Evolutionary conservation across 2,888 invertebrate genomes (phyloP).

Genomic region (Adelphocoris suturalis): DNA sequence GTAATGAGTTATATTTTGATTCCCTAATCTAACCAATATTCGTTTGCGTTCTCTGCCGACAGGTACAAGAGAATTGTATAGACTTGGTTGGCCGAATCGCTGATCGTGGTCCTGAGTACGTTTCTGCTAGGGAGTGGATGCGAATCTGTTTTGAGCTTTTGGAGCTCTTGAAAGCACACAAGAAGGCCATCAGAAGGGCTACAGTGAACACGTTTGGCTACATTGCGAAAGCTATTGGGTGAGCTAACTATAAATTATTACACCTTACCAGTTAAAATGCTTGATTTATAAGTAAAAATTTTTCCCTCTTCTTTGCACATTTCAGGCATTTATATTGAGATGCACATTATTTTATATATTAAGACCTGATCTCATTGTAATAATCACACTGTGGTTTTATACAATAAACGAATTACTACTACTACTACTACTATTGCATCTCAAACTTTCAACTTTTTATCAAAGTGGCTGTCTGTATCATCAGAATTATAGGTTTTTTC

Average conservation of each 20-base stretch:
- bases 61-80: slow-evolving; percentile 99
- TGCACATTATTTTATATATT: too few species aligned
- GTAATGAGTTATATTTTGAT: neutral
- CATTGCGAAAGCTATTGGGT: slow-evolving; percentile 99
- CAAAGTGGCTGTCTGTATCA: too few species aligned
- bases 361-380: too few species aligned
- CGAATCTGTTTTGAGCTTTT: slow-evolving; percentile 98
- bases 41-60: slow-evolving; percentile 76
- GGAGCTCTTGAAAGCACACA: slow-evolving; percentile 98
- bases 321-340: too few species aligned
- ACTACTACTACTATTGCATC: too few species aligned
- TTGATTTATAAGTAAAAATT: too few species aligned
- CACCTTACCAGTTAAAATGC: too few species aligned
- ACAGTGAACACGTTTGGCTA: slow-evolving; percentile 99
- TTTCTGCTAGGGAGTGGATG: slow-evolving; percentile 99
- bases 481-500: too few species aligned
- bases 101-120: slow-evolving; percentile 98
- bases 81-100: slow-evolving; percentile 99
- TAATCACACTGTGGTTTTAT: too few species aligned
- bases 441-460: too few species aligned
- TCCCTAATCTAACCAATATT: neutral
- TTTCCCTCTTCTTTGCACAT: too few species aligned
- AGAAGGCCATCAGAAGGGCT: slow-evolving; percentile 98
- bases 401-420: too few species aligned
- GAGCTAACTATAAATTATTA: slow-evolving; percentile 76